A percentile compares a stretch with the other conserved stretches of the same genome.
Evolutionary conservation across 2,113 vertebrate genomes (phyloP).

Genomic region (Telmatochromis sp.): DNA sequence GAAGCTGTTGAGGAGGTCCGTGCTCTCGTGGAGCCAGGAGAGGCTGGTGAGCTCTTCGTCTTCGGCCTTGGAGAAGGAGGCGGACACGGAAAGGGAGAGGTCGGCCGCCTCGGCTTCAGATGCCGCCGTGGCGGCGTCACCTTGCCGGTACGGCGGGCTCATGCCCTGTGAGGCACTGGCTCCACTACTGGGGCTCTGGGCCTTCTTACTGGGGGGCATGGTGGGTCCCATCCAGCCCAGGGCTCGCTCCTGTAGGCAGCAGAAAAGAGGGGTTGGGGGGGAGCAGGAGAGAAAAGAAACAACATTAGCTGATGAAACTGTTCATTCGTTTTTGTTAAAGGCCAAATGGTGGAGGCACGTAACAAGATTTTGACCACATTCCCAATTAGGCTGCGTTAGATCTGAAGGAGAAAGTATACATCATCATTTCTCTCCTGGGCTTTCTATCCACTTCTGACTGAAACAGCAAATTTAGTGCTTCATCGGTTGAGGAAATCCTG

Average conservation of each 20-base stretch:
- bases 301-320: constrained; percentile 15
- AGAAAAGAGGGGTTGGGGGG: not conserved
- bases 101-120: constrained; percentile 86
- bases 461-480: constrained; percentile 55
- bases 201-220: constrained; percentile 99
- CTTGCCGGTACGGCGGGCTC: constrained; percentile 82
- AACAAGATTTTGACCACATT: constrained; percentile 24
- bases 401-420: constrained; percentile 17
- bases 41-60: constrained; percentile 98
- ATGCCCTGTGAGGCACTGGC: constrained; percentile 86
- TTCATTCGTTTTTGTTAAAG: constrained; percentile 5
- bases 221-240: constrained; percentile 96
- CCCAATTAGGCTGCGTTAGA: constrained; percentile 31
- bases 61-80: constrained; percentile 76
- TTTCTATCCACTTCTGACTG: constrained; percentile 25
- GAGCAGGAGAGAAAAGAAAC: not conserved
- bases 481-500: constrained; percentile 44
- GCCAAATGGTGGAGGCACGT: constrained; percentile 13
- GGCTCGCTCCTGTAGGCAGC: constrained; percentile 72
- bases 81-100: constrained; percentile 86
- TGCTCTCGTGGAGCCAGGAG: constrained; percentile 96
- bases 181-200: constrained; percentile 87
- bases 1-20: constrained; percentile 95
- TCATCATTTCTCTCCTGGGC: constrained; percentile 32
- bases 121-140: constrained; percentile 67